Evolutionary conservation across 2,888 invertebrate genomes (phyloP).

Genomic region (Synanthedon andrenaeformis): DNA sequence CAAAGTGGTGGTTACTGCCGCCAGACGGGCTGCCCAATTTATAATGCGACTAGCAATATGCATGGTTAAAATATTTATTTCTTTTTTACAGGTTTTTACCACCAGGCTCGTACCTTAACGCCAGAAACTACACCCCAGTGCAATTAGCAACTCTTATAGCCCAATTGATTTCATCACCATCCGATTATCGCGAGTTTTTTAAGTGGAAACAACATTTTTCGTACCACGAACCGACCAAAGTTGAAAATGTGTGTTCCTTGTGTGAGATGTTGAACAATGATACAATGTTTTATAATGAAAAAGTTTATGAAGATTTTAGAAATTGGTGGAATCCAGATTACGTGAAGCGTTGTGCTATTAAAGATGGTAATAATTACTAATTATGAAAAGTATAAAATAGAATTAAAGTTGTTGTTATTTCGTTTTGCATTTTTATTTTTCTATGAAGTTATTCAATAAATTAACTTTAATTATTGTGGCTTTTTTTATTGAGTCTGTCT

Average conservation of each 20-base stretch:
- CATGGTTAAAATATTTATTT: no score
- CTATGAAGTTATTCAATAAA: not conserved
- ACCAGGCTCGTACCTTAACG: constrained; percentile 47
- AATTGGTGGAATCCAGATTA: constrained; percentile 42
- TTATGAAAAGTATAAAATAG: not conserved
- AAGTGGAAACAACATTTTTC: constrained; percentile 35
- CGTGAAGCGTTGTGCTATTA: not conserved
- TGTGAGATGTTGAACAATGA: constrained; percentile 37
- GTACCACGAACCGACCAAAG: constrained; percentile 20
- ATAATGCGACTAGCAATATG: no score
- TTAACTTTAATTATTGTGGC: not conserved
- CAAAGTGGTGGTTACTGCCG: no score
- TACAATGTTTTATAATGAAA: constrained; percentile 13
- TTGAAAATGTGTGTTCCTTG: constrained; percentile 35
- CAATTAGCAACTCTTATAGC: constrained; percentile 32
- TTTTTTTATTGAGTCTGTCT: no score
- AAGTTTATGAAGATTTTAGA: constrained; percentile 31
- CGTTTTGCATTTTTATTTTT: not conserved
- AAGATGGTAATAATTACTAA: not conserved
- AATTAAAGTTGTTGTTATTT: no score
- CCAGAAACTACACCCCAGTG: constrained; percentile 13
- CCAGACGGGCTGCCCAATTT: no score
- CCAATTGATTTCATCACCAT: constrained; percentile 22
- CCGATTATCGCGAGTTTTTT: constrained; percentile 32
- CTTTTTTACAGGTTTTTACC: constrained; percentile 44